phyloP scores from a whole-genome alignment of 2,888 invertebrate species.

The Gortyna flavago region DNA sequence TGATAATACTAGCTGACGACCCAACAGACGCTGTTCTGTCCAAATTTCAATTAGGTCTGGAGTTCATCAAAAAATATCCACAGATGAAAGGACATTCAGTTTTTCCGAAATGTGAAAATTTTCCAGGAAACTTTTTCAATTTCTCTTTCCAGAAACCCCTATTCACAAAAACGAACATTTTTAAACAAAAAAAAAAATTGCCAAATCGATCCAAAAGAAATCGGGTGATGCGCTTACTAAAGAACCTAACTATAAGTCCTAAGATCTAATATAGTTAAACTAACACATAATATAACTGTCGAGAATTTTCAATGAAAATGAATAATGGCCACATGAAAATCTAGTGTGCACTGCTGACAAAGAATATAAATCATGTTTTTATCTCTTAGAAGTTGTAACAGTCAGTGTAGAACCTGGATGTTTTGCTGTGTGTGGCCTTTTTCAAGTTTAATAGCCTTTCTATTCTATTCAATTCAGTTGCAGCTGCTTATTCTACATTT shows the following conservation, averaged over 20 bases:
- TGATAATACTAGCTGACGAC: background rate
- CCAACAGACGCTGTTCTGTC: background rate
- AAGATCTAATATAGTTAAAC: background rate
- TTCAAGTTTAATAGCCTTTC: background rate
- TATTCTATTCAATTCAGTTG: background rate
- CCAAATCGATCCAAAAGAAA: background rate
- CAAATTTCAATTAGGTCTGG: background rate
- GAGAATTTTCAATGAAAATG: conserved; percentile 21
- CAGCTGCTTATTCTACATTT: background rate
- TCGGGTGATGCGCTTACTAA: background rate
- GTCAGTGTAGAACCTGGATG: conserved; percentile 13
- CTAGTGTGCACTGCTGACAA: conserved; percentile 14
- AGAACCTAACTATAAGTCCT: background rate
- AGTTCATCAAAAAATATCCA: background rate
- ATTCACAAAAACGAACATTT: background rate
- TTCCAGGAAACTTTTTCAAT: background rate
- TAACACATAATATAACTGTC: background rate
- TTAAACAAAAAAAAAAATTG: background rate
- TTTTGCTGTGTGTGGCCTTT: conserved; percentile 14
- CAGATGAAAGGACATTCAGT: background rate
- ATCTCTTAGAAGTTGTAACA: conserved; percentile 23
- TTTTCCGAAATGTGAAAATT: background rate
- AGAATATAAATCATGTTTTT: conserved; percentile 40
- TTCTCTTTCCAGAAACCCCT: background rate
- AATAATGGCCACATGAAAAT: conserved; percentile 31